Percentiles rank a stretch among this genome's conserved stretches.
These are phyloP conservation scores for Acrobasis repandana DNA, from an alignment of 2,888 invertebrate genomes.

Conservation along the genomic window DNA sequence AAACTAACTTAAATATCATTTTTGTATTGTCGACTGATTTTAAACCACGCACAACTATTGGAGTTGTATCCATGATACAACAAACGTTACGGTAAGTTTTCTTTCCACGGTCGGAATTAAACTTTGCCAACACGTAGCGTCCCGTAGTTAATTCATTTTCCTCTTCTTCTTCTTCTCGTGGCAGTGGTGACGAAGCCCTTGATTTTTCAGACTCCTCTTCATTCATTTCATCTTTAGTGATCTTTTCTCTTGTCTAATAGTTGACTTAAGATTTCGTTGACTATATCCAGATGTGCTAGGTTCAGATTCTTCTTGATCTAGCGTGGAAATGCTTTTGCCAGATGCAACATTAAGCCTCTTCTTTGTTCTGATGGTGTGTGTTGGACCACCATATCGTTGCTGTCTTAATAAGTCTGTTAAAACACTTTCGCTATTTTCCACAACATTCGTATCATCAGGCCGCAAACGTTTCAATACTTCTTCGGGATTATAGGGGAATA, in stretches of 20 bases:
- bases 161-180: neutral
- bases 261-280: too few relatives aligned
- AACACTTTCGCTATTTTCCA: constrained; percentile 17
- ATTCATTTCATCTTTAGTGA: neutral
- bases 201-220: neutral
- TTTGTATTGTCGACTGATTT: neutral
- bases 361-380: constrained; percentile 11
- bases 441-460: too few relatives aligned
- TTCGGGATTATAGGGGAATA: neutral
- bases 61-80: neutral
- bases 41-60: neutral
- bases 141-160: neutral
- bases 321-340: constrained; percentile 23
- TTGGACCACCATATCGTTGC: constrained; percentile 16
- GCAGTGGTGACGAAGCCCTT: too few relatives aligned
- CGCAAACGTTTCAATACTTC: neutral
- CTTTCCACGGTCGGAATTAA: neutral
- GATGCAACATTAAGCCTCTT: constrained; percentile 25
- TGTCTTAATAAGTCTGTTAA: constrained; percentile 21
- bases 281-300: neutral
- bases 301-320: constrained; percentile 7
- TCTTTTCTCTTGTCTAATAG: too few relatives aligned
- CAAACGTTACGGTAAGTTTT: constrained; percentile 10
- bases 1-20: neutral
- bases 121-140: neutral